phyloP scores from a whole-genome alignment of 2,888 invertebrate species.

The Achlya flavicornis region DNA sequence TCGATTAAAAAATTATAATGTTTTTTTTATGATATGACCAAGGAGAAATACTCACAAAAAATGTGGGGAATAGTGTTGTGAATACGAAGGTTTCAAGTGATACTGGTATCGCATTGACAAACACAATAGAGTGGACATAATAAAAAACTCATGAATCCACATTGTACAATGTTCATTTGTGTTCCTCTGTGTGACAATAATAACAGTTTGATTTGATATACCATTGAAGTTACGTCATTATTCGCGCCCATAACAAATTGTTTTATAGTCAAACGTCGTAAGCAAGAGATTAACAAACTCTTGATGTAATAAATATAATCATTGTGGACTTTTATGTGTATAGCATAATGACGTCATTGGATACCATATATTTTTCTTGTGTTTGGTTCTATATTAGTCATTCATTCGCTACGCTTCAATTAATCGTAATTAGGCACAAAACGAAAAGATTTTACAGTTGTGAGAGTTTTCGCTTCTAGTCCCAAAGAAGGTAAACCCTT shows the following conservation, averaged over 20 bases:
- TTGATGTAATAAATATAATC: conserved; percentile 4
- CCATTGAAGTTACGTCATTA: conserved; percentile 22
- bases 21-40: too few species aligned
- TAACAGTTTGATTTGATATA: conserved; percentile 36
- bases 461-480: neutral
- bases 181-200: conserved; percentile 21
- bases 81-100: neutral
- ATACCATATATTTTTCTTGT: neutral
- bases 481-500: too few species aligned
- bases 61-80: neutral
- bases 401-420: neutral
- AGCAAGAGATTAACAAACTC: conserved; percentile 19
- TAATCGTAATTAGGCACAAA: neutral
- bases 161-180: conserved; percentile 36
- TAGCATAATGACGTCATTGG: neutral
- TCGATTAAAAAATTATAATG: neutral
- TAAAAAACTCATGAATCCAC: conserved; percentile 49
- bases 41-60: neutral
- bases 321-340: neutral
- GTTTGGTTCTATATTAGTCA: neutral
- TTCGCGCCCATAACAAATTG: conserved; percentile 17
- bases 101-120: conserved; percentile 25
- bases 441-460: neutral
- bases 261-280: conserved; percentile 22
- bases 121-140: conserved; percentile 52